A percentile compares a stretch with the other conserved stretches of the same genome.
These are phyloP conservation scores for Eutolmus rufibarbis DNA, from an alignment of 2,888 invertebrate species.

Conservation along the genomic window DNA sequence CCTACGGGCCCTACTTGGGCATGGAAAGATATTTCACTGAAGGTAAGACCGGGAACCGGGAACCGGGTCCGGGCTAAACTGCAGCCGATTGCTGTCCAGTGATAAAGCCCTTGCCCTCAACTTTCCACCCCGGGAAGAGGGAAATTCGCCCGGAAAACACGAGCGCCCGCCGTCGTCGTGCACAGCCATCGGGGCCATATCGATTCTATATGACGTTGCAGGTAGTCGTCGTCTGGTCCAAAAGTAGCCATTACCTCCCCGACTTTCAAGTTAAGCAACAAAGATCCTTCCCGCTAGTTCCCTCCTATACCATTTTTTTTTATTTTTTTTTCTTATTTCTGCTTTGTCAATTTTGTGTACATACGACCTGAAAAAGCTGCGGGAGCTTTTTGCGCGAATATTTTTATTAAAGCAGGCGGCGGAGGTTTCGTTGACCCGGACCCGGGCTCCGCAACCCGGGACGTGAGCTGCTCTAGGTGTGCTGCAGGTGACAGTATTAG, in stretches of 20 bases:
- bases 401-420: conserved; percentile 27
- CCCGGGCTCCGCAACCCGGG: not conserved
- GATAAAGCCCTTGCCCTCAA: conserved; percentile 17
- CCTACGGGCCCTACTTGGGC: not conserved
- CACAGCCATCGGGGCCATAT: conserved; percentile 35
- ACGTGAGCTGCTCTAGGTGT: conserved; percentile 8
- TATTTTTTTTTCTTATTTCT: not conserved
- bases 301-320: not conserved
- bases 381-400: conserved; percentile 39
- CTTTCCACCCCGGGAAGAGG: not conserved
- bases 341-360: conserved; percentile 31
- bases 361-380: conserved; percentile 36
- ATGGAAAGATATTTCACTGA: conserved; percentile 18
- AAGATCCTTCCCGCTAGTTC: conserved; percentile 36
- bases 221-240: conserved; percentile 38
- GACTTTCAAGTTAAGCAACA: conserved; percentile 38
- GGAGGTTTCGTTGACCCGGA: conserved; percentile 25
- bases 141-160: conserved; percentile 41
- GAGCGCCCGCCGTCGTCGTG: not conserved
- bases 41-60: not conserved
- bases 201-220: conserved; percentile 42
- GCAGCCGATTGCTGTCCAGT: conserved; percentile 25
- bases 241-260: conserved; percentile 33
- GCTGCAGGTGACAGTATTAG: conserved; percentile 39
- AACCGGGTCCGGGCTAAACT: not conserved